Conservation (phyloP, 2,113 vertebrate genomes). For the Prunella fulvescens region DNA sequence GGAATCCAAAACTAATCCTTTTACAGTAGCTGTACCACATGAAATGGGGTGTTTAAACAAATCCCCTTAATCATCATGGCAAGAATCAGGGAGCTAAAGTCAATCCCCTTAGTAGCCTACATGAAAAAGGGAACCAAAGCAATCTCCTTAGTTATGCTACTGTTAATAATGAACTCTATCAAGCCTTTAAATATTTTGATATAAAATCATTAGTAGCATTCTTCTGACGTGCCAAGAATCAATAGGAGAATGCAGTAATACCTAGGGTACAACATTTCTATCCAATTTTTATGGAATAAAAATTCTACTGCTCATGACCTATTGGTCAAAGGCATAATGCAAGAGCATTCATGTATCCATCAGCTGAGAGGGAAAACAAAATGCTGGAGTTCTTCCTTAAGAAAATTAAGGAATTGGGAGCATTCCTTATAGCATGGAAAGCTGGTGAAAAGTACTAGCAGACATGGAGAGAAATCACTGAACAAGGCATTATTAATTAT, state of each 20-base stretch:
- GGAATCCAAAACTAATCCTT: conserved; percentile 67
- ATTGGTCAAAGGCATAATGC: background rate
- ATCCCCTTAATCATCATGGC: conserved; percentile 57
- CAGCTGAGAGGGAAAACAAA: background rate
- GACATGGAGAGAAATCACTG: background rate
- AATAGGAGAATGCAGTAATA: background rate
- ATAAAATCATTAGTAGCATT: background rate
- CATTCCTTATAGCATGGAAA: background rate
- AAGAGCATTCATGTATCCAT: background rate
- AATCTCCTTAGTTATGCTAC: conserved; percentile 54
- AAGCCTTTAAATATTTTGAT: background rate
- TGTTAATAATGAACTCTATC: conserved; percentile 7
- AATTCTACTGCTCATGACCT: background rate
- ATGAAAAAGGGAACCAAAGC: conserved; percentile 7
- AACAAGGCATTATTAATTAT: background rate
- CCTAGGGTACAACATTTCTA: background rate
- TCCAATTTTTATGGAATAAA: background rate
- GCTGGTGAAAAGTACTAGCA: background rate
- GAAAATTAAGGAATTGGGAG: background rate
- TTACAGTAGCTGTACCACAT: conserved; percentile 53
- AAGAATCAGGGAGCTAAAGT: conserved; percentile 54
- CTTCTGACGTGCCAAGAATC: background rate
- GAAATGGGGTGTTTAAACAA: conserved; percentile 62
- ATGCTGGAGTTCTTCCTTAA: background rate
- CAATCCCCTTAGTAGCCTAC: conserved; percentile 45